Conservation (phyloP, 2,113 vertebrate species). For the Plotosus lineatus region DNA sequence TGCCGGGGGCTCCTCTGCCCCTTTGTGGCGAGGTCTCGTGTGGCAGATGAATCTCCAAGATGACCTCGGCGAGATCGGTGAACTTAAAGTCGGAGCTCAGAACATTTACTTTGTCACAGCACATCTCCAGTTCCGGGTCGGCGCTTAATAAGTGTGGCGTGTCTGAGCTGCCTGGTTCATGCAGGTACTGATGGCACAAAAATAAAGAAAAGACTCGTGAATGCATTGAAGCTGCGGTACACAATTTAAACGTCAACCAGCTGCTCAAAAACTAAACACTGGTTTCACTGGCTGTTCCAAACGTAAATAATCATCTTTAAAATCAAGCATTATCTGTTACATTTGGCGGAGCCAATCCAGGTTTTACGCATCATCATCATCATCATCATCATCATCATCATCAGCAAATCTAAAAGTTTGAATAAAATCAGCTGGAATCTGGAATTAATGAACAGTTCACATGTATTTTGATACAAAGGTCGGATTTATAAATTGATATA, state of each 20-base stretch:
- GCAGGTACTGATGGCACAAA: conserved; percentile 48
- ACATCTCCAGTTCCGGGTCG: conserved; percentile 49
- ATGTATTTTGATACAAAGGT: no score
- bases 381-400: no score
- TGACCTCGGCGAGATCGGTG: conserved; percentile 45
- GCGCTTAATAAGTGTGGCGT: conserved; percentile 57
- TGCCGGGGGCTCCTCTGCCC: no score
- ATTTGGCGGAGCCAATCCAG: no score
- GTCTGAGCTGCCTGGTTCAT: conserved; percentile 40
- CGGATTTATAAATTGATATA: no score
- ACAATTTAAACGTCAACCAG: not conserved
- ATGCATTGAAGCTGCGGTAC: not conserved
- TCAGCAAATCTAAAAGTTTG: no score
- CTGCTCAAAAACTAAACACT: not conserved
- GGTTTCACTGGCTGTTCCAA: no score
- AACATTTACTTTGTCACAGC: conserved; percentile 55
- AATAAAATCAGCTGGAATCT: no score
- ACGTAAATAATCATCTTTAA: no score
- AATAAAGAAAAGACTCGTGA: not conserved
- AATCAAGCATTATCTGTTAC: no score
- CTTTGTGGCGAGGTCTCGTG: conserved; percentile 42
- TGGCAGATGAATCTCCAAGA: conserved; percentile 7
- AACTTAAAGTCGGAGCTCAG: not conserved
- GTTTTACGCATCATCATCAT: no score
- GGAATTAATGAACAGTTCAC: no score